Percentiles rank a stretch among this genome's conserved stretches.
phyloP scores from a whole-genome alignment of 2,888 invertebrate genomes.

The Dichetophora obliterata region DNA sequence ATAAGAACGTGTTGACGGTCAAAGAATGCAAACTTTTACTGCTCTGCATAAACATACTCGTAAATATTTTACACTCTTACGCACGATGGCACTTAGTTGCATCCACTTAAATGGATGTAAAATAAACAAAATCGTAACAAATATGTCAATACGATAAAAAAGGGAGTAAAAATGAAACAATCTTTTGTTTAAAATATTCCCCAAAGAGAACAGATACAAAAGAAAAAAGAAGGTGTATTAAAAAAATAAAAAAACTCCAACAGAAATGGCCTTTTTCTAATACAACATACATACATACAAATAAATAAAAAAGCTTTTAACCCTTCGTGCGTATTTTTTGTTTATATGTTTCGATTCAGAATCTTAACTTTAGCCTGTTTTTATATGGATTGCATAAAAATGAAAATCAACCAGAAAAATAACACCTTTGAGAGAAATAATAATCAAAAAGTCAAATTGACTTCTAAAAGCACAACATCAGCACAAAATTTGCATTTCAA shows the following conservation, averaged over 20 bases:
- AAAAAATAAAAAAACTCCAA: background rate
- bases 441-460: conserved; percentile 58
- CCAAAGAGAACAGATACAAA: background rate
- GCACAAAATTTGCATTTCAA: conserved; percentile 70
- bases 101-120: conserved; percentile 47
- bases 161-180: conserved; percentile 54
- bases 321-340: conserved; percentile 45
- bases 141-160: conserved; percentile 48
- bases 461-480: conserved; percentile 66
- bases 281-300: conserved; percentile 3
- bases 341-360: conserved; percentile 20
- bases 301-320: conserved; percentile 42
- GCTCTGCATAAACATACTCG: too few species aligned
- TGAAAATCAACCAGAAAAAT: conserved; percentile 43
- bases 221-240: background rate
- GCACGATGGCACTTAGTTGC: background rate
- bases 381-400: conserved; percentile 39
- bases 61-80: too few species aligned
- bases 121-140: conserved; percentile 56
- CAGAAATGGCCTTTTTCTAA: background rate
- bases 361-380: background rate
- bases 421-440: conserved; percentile 48
- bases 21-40: too few species aligned
- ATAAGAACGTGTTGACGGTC: too few species aligned
- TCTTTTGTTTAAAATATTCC: conserved; percentile 28